Percentiles rank a stretch among this genome's conserved stretches.
These are phyloP conservation scores for Mechanitis messenoides DNA, from an alignment of 2,888 invertebrate species.

Conservation along the genomic window DNA sequence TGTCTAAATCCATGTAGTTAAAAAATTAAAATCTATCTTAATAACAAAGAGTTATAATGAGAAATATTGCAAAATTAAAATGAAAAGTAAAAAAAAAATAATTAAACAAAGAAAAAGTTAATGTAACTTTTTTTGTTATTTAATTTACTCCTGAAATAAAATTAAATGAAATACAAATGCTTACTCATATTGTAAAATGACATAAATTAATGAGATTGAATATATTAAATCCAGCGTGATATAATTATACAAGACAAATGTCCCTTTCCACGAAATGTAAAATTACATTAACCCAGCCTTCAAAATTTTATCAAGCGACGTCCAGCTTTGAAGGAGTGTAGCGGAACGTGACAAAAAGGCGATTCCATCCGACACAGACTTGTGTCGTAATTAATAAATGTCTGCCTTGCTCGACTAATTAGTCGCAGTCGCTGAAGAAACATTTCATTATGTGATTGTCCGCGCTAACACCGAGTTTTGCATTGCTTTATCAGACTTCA, in stretches of 20 bases:
- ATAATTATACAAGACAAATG: constrained; percentile 35
- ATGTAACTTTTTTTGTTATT: too few relatives aligned
- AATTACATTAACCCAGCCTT: constrained; percentile 36
- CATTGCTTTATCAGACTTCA: constrained; percentile 20
- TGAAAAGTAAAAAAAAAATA: not conserved
- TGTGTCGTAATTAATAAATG: constrained; percentile 73
- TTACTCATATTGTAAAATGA: not conserved
- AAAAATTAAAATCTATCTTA: too few relatives aligned
- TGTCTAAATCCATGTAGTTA: too few relatives aligned
- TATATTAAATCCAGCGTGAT: constrained; percentile 22
- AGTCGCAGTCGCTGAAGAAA: constrained; percentile 59
- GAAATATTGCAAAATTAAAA: not conserved
- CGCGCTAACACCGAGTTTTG: constrained; percentile 21
- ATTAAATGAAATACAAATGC: not conserved
- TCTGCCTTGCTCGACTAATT: constrained; percentile 68
- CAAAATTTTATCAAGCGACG: constrained; percentile 34
- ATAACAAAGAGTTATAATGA: too few relatives aligned
- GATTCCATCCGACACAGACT: constrained; percentile 53
- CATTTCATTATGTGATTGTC: constrained; percentile 41
- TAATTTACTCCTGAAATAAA: not conserved
- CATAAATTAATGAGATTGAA: constrained; percentile 10
- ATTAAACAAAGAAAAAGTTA: not conserved
- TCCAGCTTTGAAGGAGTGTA: constrained; percentile 55
- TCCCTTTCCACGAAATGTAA: constrained; percentile 33
- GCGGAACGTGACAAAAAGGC: constrained; percentile 46